These are phyloP conservation scores for Chironomus striatipennis DNA, from an alignment of 1,140 invertebrate species.

Conservation along the genomic window DNA sequence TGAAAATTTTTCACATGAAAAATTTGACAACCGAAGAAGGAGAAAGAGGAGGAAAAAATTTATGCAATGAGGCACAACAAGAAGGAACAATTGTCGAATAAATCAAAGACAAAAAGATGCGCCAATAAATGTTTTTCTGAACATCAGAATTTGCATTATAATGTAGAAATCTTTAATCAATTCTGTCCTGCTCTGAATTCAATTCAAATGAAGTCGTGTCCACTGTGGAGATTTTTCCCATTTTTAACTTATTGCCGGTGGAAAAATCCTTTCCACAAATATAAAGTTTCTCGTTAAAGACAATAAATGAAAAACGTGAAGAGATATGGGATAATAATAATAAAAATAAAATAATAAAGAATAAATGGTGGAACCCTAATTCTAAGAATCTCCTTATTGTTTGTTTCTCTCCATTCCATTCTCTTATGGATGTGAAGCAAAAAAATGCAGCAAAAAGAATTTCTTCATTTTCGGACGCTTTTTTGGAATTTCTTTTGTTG, in stretches of 20 bases:
- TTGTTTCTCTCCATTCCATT: background rate
- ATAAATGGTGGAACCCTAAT: conserved; percentile 20
- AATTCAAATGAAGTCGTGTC: conserved; percentile 22
- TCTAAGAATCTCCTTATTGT: conserved; percentile 18
- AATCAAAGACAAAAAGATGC: no score
- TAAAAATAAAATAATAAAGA: conserved; percentile 24
- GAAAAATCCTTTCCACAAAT: background rate
- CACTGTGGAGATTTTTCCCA: background rate
- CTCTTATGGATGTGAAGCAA: background rate
- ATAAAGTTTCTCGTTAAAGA: background rate
- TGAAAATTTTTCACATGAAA: no score
- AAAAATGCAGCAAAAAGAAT: background rate
- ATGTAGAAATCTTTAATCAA: background rate
- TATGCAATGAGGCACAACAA: no score
- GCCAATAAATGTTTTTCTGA: no score
- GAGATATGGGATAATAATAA: background rate
- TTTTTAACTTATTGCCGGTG: no score
- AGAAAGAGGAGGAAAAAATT: no score
- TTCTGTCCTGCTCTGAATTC: conserved; percentile 1
- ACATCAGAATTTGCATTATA: no score
- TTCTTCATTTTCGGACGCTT: background rate
- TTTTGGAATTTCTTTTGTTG: conserved; percentile 17
- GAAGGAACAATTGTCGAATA: no score
- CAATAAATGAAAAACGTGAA: conserved; percentile 4
- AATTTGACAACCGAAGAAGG: no score